Conservation (phyloP, 2,113 vertebrate genomes). For the Cephalopholis sonnerati region DNA sequence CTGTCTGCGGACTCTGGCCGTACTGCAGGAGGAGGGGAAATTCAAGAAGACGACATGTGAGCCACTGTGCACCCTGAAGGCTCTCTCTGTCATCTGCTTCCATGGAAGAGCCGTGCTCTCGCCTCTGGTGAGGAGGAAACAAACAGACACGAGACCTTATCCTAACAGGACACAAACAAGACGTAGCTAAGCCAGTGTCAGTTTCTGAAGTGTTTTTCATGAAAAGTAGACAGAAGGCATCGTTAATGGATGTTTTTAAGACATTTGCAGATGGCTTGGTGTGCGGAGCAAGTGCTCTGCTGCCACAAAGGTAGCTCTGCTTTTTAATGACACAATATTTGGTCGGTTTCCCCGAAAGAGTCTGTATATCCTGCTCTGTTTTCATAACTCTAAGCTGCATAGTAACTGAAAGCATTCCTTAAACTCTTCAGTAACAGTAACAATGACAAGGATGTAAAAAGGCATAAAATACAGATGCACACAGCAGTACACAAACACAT, state of each 20-base stretch:
- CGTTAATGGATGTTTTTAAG: background rate
- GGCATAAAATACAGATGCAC: background rate
- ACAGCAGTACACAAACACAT: background rate
- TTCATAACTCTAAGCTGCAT: background rate
- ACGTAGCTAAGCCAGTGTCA: background rate
- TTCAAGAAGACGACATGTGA: conserved; percentile 66
- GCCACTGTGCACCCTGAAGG: conserved; percentile 63
- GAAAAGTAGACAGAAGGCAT: background rate
- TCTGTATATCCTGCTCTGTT: conserved; percentile 2
- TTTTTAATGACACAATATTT: conserved; percentile 26
- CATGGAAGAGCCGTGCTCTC: conserved; percentile 89
- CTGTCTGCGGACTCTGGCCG: conserved; percentile 84
- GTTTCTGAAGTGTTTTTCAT: background rate
- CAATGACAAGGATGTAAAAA: background rate
- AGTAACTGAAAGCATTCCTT: conserved; percentile 21
- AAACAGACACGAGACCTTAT: background rate
- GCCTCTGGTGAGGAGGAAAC: conserved; percentile 88
- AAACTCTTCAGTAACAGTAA: background rate
- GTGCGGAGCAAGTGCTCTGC: background rate
- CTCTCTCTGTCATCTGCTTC: conserved; percentile 88
- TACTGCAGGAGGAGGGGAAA: conserved; percentile 82
- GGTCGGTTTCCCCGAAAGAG: conserved; percentile 23
- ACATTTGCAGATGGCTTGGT: background rate
- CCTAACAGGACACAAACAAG: background rate
- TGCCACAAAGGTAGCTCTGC: background rate